Conservation (phyloP, 2,888 invertebrate genomes). For the Xiphydria camelus region DNA sequence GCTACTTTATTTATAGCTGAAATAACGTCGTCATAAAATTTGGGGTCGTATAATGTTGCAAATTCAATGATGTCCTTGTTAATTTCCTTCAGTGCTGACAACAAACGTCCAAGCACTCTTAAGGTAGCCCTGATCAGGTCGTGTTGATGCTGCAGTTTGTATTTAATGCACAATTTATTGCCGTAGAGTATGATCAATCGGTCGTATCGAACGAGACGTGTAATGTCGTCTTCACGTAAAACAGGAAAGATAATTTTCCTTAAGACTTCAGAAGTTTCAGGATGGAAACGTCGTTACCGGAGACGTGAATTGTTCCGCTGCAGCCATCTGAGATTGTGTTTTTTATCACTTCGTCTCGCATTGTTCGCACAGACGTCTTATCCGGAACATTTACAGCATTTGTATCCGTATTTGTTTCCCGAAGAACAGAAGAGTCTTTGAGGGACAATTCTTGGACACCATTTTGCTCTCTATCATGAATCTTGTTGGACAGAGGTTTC, state of each 20-base stretch:
- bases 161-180: slow-evolving; percentile 19
- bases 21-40: slow-evolving; percentile 13
- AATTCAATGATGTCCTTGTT: slow-evolving; percentile 11
- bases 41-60: slow-evolving; percentile 10
- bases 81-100: slow-evolving; percentile 10
- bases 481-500: too few species aligned
- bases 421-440: too few species aligned
- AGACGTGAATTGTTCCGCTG: slow-evolving; percentile 1
- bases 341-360: too few species aligned
- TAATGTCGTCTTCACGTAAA: slow-evolving; percentile 15
- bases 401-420: too few species aligned
- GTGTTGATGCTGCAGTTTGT: slow-evolving; percentile 13
- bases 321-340: too few species aligned
- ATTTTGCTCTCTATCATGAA: too few species aligned
- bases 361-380: too few species aligned
- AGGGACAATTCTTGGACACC: too few species aligned
- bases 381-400: too few species aligned
- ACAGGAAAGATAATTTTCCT: slow-evolving; percentile 12
- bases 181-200: slow-evolving; percentile 17
- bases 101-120: slow-evolving; percentile 12
- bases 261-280: neutral
- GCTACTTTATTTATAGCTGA: slow-evolving; percentile 12
- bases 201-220: slow-evolving; percentile 13
- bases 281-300: too few species aligned
- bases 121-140: slow-evolving; percentile 13